Conservation (phyloP, 2,113 vertebrate species). For the Scolopax mira region DNA sequence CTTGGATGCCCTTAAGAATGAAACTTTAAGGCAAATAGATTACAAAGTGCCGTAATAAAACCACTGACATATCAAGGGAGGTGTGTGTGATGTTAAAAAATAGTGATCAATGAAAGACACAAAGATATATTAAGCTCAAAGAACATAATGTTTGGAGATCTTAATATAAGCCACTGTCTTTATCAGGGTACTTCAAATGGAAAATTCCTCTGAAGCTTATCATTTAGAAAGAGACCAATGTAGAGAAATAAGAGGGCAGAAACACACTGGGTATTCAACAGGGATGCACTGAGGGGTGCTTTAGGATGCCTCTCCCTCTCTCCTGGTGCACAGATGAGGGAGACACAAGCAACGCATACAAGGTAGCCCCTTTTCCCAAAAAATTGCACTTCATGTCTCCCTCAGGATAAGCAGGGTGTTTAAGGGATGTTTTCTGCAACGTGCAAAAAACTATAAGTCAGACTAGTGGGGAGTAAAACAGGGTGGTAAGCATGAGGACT, state of each 20-base stretch:
- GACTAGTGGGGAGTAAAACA: rapidly evolving
- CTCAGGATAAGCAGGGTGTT: not conserved
- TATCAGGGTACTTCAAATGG: not conserved
- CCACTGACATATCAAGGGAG: not conserved
- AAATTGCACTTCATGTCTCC: not conserved
- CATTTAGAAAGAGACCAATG: not conserved
- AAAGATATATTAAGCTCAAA: not conserved
- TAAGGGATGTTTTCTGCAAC: not conserved
- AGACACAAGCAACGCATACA: not conserved
- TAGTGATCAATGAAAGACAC: not conserved
- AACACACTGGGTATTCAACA: not conserved
- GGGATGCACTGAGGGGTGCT: not conserved
- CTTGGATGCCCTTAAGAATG: not conserved
- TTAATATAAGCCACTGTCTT: not conserved
- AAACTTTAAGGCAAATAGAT: not conserved
- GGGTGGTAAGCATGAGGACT: not conserved
- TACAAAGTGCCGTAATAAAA: not conserved
- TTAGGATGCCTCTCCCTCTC: not conserved
- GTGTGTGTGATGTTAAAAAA: rapidly evolving
- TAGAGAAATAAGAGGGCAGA: not conserved
- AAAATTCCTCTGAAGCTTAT: not conserved
- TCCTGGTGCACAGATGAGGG: not conserved
- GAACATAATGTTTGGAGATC: not conserved
- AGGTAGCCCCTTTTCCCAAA: not conserved
- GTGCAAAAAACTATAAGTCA: not conserved